Evolutionary conservation across 2,888 invertebrate species (phyloP), one percentile per base, ranked within the genome.

Genomic region (Nemapogon koenigi): DNA sequence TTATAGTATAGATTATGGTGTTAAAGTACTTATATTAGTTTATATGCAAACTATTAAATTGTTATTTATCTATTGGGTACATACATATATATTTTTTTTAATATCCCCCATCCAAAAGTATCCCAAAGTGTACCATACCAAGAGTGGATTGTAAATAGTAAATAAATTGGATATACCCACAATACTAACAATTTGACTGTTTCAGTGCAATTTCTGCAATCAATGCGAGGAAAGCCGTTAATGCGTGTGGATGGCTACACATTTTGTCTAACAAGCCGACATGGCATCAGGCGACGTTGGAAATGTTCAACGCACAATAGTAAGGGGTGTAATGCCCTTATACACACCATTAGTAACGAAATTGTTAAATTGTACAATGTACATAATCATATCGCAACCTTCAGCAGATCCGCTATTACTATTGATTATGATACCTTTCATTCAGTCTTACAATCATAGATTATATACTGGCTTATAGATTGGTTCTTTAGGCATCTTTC

Each of bases 261-360:
- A 3, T 40, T 37, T 13, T 26, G 26, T 16, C 26, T 15, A 3
- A 22, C 32, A 7, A 14, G 10, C 8, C 7, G 8, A 3, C 11
- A 2, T 7, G 37, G 31, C 25, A 10, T 8, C 7, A 38, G 29
- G 19, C 27, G 7, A 4, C 19, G 39, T 4, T 47, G 47, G 47
- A 42, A 36, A n/a, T 47, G 47, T 28, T 43, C 44, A 7, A 46
- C 40, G 4, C 18, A 47, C 17, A 30, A 39, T 25, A 25, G 38
- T 28, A 25, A 16, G 17, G n/a, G 11, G 3, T 40, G 40, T 17
- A 30, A 25, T 17, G 40, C 40, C 3, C 11, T 18, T 6, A 3
- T 36, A 11, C 18, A 31, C 13, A 40, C 37, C 4, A n/a, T 31
- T 3, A 29, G 27, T 7, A 11, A 31, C 13, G 4, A 11, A 3